A percentile compares a stretch with the other conserved stretches of the same genome.
Evolutionary conservation across 1,140 invertebrate genomes (phyloP).

Genomic region (Pachyrhynchus sulphureomaculatus): DNA sequence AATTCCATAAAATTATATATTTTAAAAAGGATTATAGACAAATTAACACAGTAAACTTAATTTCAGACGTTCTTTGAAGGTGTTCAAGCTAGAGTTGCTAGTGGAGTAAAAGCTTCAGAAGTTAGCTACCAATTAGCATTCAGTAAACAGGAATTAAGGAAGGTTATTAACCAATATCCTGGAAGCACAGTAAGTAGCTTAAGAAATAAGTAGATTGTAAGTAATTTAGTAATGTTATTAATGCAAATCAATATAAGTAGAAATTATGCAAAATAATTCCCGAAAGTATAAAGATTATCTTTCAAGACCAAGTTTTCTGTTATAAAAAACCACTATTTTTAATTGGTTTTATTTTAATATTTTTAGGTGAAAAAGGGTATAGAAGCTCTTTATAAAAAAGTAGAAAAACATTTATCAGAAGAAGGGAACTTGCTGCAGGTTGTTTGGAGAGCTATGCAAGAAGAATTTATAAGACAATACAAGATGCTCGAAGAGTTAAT

Average conservation of each 20-base stretch:
- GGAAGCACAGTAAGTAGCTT: conserved; percentile 67
- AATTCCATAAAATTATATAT: no score
- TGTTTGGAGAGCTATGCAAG: conserved; percentile 99
- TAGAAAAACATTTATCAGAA: conserved; percentile 95
- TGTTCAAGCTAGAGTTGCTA: conserved; percentile 84
- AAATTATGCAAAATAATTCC: no score
- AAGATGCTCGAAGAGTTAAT: conserved; percentile 93
- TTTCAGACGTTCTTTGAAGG: conserved; percentile 90
- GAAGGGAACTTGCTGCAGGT: conserved; percentile 94
- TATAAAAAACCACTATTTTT: not conserved
- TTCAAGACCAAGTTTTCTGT: no score
- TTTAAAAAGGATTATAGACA: no score
- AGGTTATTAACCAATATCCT: conserved; percentile 95
- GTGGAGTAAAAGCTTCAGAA: conserved; percentile 95
- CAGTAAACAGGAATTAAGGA: conserved; percentile 94
- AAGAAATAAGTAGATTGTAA: not conserved
- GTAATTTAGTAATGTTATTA: no score
- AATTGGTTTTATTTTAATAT: conserved; percentile 2
- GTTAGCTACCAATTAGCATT: conserved; percentile 97
- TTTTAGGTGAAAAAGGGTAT: conserved; percentile 85
- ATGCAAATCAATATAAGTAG: no score
- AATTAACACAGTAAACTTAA: no score
- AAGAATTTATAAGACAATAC: conserved; percentile 97
- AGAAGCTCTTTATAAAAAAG: conserved; percentile 93
- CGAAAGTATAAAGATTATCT: no score